phyloP scores from a whole-genome alignment of 1,140 invertebrate genomes.

The Drosophila bipectinata region DNA sequence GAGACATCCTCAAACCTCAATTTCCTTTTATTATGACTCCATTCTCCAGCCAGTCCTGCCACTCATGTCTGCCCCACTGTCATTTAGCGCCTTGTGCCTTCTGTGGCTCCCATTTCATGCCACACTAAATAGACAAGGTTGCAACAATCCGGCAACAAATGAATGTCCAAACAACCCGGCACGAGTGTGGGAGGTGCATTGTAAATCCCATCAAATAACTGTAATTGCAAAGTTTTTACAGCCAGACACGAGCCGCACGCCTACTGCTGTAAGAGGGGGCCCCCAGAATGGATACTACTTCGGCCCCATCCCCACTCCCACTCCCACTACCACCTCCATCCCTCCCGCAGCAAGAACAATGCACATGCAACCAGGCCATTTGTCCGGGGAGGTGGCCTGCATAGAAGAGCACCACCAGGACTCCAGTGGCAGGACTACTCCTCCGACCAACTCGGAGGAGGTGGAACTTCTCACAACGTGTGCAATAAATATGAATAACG shows the following conservation, averaged over 20 bases:
- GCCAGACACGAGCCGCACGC: constrained; percentile 64
- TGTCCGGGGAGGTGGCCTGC: constrained; percentile 29
- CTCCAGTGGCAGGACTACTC: constrained; percentile 34
- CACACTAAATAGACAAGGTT: constrained; percentile 55
- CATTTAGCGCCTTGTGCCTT: constrained; percentile 32
- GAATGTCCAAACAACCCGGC: constrained; percentile 70
- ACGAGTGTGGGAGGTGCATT: constrained; percentile 43
- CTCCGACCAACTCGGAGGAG: constrained; percentile 12
- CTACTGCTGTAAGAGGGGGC: constrained; percentile 11
- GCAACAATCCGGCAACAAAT: constrained; percentile 70
- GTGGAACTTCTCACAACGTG: constrained; percentile 62
- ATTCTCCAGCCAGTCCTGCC: constrained; percentile 19
- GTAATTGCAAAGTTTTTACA: constrained; percentile 81
- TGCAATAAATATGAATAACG: constrained; percentile 83
- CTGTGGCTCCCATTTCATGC: constrained; percentile 30
- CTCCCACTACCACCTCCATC: not conserved
- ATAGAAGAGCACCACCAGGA: constrained; percentile 3
- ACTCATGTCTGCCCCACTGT: constrained; percentile 30
- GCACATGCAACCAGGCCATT: constrained; percentile 72
- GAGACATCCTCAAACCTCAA: constrained; percentile 18
- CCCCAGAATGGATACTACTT: not conserved
- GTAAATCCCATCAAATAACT: constrained; percentile 80
- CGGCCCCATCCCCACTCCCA: not conserved
- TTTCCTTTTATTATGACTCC: constrained; percentile 54
- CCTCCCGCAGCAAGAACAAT: constrained; percentile 50